These are phyloP conservation scores for Chaetura pelagica DNA, from an alignment of 2,113 vertebrate genomes.

Conservation along the genomic window DNA sequence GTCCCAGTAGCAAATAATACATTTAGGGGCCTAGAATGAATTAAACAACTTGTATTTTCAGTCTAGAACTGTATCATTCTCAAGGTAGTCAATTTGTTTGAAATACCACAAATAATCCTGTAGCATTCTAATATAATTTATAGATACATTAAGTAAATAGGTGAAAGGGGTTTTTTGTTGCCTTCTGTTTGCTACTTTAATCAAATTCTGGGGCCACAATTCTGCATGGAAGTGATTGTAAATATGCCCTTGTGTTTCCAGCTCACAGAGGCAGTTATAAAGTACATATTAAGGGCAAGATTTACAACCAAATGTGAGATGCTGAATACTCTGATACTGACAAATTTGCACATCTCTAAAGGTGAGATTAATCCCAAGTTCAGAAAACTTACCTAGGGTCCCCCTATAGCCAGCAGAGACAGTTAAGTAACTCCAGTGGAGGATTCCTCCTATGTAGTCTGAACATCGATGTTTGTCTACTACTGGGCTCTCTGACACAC, in stretches of 20 bases:
- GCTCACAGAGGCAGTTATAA: not conserved
- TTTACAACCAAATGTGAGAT: not conserved
- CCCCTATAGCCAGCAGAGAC: not conserved
- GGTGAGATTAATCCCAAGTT: not conserved
- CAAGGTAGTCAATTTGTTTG: not conserved
- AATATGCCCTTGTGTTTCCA: slow-evolving; percentile 1
- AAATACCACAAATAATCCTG: not conserved
- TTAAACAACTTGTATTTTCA: not conserved
- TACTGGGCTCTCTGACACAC: not conserved
- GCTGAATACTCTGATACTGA: not conserved
- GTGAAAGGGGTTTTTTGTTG: not conserved
- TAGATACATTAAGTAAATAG: not conserved
- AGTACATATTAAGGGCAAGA: not conserved
- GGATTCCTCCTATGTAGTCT: not conserved
- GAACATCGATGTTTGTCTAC: not conserved
- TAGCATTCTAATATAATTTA: slow-evolving; percentile 15
- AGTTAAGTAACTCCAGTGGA: not conserved
- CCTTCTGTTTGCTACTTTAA: slow-evolving; percentile 6
- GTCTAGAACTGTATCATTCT: not conserved
- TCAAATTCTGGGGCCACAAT: not conserved
- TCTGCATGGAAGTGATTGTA: not conserved
- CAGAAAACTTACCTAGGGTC: not conserved
- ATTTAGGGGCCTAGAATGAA: not conserved
- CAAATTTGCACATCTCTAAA: not conserved
- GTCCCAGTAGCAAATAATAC: not conserved